phyloP scores from a whole-genome alignment of 2,797 vertebrate genomes.

The Catamblyrhynchus diadema region DNA sequence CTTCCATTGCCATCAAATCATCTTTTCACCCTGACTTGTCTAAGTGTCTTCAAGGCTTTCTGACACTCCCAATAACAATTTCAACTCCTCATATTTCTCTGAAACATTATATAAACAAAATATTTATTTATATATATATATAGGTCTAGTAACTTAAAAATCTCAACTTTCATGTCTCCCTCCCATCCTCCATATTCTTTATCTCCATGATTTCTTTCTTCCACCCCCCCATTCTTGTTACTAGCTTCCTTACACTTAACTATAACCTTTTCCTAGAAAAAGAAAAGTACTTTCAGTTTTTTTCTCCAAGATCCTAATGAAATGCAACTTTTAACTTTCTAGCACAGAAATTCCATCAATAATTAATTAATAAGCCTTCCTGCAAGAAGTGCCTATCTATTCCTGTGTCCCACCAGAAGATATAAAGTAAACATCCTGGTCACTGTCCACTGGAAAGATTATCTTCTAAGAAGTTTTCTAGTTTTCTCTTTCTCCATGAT shows the following conservation, averaged over 20 bases:
- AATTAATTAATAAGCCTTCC: background rate
- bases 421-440: background rate
- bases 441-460: background rate
- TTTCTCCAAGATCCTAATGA: background rate
- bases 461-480: background rate
- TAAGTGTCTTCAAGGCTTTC: background rate
- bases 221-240: background rate
- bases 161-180: background rate
- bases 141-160: background rate
- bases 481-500: background rate
- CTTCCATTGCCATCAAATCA: background rate
- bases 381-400: background rate
- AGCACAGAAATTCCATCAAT: background rate
- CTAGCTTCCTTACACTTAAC: background rate
- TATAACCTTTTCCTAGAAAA: background rate
- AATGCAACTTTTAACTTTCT: background rate
- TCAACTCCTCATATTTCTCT: background rate
- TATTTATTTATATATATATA: no score
- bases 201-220: background rate
- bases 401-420: background rate
- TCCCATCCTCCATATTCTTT: background rate
- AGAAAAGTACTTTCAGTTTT: background rate
- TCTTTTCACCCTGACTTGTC: background rate
- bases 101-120: background rate
- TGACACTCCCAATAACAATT: background rate